Evolutionary conservation across 2,888 invertebrate species (phyloP).

Genomic region (Cephus nigrinus): DNA sequence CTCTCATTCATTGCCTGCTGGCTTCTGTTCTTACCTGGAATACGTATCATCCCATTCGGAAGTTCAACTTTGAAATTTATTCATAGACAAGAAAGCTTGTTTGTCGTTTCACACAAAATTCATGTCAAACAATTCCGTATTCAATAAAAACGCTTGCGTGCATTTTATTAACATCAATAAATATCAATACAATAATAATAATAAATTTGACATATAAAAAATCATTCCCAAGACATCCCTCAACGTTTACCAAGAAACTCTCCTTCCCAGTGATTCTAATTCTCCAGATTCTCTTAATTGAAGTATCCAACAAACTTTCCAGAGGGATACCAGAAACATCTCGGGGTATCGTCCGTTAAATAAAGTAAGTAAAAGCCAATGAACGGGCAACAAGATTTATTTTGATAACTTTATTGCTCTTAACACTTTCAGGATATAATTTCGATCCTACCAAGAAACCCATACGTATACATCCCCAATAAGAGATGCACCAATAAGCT

Average conservation of each 20-base stretch:
- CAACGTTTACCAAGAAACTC: neutral
- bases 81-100: neutral
- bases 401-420: neutral
- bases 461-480: neutral
- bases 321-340: neutral
- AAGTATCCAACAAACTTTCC: neutral
- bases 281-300: neutral
- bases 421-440: neutral
- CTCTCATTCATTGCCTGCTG: neutral
- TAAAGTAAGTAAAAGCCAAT: neutral
- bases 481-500: neutral
- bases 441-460: neutral
- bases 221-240: too few relatives aligned
- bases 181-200: neutral
- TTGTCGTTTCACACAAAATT: neutral
- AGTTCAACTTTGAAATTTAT: neutral
- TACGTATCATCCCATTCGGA: neutral
- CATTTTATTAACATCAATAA: neutral
- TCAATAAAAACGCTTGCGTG: neutral
- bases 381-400: neutral
- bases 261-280: neutral
- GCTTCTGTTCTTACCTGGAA: neutral
- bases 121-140: neutral
- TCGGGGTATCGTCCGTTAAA: neutral
- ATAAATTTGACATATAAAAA: neutral